phyloP scores from a whole-genome alignment of 37 sponge, comb jelly and placozoan genomes.

The Dysidea cf. avara region DNA sequence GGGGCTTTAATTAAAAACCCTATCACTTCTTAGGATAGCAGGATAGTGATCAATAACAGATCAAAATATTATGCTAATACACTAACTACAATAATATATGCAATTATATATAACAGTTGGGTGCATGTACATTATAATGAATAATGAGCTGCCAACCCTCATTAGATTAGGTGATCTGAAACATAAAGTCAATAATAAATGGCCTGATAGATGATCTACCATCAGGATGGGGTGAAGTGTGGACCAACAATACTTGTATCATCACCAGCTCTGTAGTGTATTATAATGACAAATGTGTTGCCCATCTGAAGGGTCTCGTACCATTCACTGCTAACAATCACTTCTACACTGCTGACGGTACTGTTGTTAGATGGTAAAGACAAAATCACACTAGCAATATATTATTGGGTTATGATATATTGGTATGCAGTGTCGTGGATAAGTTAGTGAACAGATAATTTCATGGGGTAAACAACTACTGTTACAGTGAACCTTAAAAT shows the following conservation, averaged over 20 bases:
- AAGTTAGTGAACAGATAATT: conserved; percentile 18
- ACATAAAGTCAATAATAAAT: too few species aligned
- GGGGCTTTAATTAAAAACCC: too few species aligned
- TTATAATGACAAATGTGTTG: conserved; percentile 19
- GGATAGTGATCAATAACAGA: too few species aligned
- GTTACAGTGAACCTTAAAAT: conserved; percentile 16
- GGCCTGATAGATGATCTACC: too few species aligned
- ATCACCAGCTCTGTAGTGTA: conserved; percentile 51
- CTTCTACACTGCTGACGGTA: conserved; percentile 43
- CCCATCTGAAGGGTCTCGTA: conserved; percentile 26
- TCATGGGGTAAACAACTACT: conserved; percentile 42
- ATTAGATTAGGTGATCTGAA: too few species aligned
- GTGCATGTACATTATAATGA: too few species aligned
- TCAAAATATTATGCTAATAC: too few species aligned
- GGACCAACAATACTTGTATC: conserved; percentile 57
- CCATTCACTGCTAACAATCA: conserved; percentile 53
- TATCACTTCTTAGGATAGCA: too few species aligned
- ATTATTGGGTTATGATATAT: conserved; percentile 46
- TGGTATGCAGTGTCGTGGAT: conserved; percentile 26
- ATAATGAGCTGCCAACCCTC: too few species aligned
- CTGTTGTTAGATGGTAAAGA: conserved; percentile 20
- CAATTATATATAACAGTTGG: too few species aligned
- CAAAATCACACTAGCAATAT: conserved; percentile 17
- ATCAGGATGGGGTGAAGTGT: conserved; percentile 55
- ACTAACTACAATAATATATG: too few species aligned